A percentile compares a stretch with the other conserved stretches of the same genome.
phyloP scores from a whole-genome alignment of 2,888 invertebrate species.

The Electrophaes corylata region DNA sequence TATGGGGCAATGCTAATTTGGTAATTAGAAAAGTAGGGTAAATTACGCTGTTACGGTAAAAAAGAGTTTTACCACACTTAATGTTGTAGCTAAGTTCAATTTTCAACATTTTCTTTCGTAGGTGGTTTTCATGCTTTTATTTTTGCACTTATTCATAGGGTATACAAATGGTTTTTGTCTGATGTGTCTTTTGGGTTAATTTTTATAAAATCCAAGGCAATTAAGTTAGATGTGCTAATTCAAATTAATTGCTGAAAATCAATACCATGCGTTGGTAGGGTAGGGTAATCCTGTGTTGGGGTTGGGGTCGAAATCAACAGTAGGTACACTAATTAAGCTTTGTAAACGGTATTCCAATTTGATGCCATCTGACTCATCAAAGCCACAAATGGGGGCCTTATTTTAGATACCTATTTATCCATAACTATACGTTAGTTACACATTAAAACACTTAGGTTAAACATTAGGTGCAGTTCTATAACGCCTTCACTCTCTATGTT shows the following conservation, averaged over 20 bases:
- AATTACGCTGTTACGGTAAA: slow-evolving; percentile 19
- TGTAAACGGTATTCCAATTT: slow-evolving; percentile 48
- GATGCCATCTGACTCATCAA: slow-evolving; percentile 40
- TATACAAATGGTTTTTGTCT: too few species aligned
- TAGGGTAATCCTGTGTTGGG: slow-evolving; percentile 16
- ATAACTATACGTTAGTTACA: background rate
- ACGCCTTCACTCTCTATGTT: background rate
- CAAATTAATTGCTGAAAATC: slow-evolving; percentile 31
- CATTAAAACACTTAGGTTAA: slow-evolving; percentile 3
- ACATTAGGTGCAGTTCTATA: too few species aligned
- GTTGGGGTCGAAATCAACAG: slow-evolving; percentile 33
- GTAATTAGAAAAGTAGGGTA: slow-evolving; percentile 26
- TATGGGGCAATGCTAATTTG: slow-evolving; percentile 24
- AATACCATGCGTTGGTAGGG: slow-evolving; percentile 18
- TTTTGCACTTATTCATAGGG: too few species aligned
- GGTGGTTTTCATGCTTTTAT: too few species aligned
- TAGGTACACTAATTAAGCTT: slow-evolving; percentile 41
- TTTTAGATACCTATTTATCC: slow-evolving; percentile 20
- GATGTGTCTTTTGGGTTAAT: too few species aligned
- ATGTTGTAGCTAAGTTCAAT: background rate
- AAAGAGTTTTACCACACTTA: slow-evolving; percentile 5
- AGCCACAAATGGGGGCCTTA: slow-evolving; percentile 21
- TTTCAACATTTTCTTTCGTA: background rate
- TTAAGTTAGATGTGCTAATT: background rate
- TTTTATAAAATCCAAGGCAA: too few species aligned